Evolutionary conservation across 1,140 invertebrate species (phyloP), one percentile per base, ranked within the genome.

Genomic region (Camponotus pennsylvanicus): DNA sequence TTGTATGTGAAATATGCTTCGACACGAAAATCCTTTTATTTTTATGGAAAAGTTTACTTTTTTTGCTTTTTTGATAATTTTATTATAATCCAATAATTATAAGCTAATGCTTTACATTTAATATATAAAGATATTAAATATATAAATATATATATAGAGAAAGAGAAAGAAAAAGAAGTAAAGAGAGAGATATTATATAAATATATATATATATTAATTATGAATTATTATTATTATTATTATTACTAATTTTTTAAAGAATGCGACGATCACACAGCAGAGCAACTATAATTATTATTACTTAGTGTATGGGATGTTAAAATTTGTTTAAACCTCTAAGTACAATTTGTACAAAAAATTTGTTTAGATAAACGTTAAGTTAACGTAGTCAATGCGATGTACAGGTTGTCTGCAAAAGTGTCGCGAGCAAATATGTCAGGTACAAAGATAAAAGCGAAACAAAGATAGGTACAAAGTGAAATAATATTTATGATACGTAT

Each of bases 1-100:
- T 94, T 94, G 92, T 95, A 94, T 92, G 93, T 94, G 92, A 93
- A 92, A 93, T 82, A 92, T 94, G 94, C 94, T 95, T 94, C 93
- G 90, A 86, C 49, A 52, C 55, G 61, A 86, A 87, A 87, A 70
- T 84, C 70, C 64, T 89, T 88, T 87, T 92, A 80, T 88, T 91
- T 89, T 89, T 88, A 87, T 88, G 73, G 84, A 87, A 52, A 52
- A 76, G 64, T 90, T 82, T 86, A 88, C 49, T 75, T 52, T 52
- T 52, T 52, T 86, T 88, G 75, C 85, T 87, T 89, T 88, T 92
- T 92, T 88, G 71, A 59, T 89, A 89, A 89, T 91, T 89, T 91
- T 88, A 89, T 92, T 91, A 82, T 90, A 89, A 92, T 91, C 86
- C 86, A 89, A 86, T 89, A 86, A 88, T 66, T 63, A 70, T 92